Evolutionary conservation across 2,113 vertebrate species (phyloP).

Genomic region (Genyomyrus donnyi): DNA sequence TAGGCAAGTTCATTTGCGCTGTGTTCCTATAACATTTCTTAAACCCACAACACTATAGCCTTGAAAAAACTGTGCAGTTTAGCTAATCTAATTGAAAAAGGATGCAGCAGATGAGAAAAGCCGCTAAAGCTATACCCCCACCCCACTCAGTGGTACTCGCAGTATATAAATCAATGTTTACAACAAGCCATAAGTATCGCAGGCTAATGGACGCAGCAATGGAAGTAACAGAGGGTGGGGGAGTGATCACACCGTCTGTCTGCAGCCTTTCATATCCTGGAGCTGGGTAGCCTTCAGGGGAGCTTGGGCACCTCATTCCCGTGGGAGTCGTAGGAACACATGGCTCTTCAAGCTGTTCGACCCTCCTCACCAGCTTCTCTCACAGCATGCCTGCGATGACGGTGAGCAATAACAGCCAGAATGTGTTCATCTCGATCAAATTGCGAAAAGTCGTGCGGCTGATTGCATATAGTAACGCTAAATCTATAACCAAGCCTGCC

Average conservation of each 20-base stretch:
- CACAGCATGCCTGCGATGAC: neutral
- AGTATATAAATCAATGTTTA: conserved; percentile 3
- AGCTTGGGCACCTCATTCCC: neutral
- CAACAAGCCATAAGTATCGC: conserved; percentile 29
- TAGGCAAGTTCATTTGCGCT: neutral
- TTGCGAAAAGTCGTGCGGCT: neutral
- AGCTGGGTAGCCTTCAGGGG: conserved; percentile 26
- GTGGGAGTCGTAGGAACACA: neutral
- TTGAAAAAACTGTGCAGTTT: neutral
- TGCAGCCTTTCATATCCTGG: conserved; percentile 26
- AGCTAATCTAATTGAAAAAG: neutral
- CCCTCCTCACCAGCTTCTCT: neutral
- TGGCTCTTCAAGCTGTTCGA: neutral
- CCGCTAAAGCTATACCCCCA: neutral
- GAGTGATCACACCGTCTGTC: conserved; percentile 35
- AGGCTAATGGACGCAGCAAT: conserved; percentile 37
- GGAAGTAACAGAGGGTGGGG: conserved; percentile 3
- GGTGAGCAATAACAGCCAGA: neutral
- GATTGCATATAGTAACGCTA: neutral
- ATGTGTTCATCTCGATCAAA: neutral
- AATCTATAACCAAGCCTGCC: neutral
- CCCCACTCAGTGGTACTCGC: neutral
- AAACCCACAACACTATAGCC: neutral
- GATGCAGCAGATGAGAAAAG: neutral
- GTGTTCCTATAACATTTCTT: neutral